Evolutionary conservation across 2,888 invertebrate species (phyloP), one percentile per base, ranked within the genome.

Genomic region (Spodoptera exigua): DNA sequence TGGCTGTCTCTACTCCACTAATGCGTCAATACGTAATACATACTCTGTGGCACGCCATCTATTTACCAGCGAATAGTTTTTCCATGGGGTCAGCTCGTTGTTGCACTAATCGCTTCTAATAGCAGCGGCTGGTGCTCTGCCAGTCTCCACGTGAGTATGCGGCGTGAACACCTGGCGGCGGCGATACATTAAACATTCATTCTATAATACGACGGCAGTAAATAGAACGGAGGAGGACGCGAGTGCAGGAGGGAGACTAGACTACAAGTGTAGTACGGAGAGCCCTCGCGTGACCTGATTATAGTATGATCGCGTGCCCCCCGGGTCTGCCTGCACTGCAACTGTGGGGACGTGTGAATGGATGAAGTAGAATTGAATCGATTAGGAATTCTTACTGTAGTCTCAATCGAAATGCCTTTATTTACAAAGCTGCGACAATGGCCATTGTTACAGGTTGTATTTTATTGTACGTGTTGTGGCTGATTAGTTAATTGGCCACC

Each of bases 81-180:
- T 72, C 46, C 58, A 9, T 4, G 13, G 11, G 9, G 34, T 43
- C 37, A 17, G n/a, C 11, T 17, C 21, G 21, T 44, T 51, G 62
- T 69, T 54, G 34, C 27, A 47, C 51, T 74, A 68, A 74, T 69
- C 45, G 74, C 18, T 39, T 45, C 14, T 74, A 74, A 60, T 68
- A 9, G 36, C 27, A 14, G 45, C 32, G 2, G 34, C 36, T 21
- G 27, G 36, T 18, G 36, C 21, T 36, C 47, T 44, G 46, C 51
- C 47, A 10, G 5, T 17, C 34, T 17, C 37, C 48, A 59, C 52
- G 45, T 53, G 60, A 49, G 59, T 72, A 52, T 9, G 9, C 17
- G 48, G 36, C 52, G 21, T 14, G 18, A 18, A 41, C 53, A 73
- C 49, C 74, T 60, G 61, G 53, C 2, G 2, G 10, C 12, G 3